Conservation (phyloP, 2,113 vertebrate genomes). For the Anseranas semipalmata region DNA sequence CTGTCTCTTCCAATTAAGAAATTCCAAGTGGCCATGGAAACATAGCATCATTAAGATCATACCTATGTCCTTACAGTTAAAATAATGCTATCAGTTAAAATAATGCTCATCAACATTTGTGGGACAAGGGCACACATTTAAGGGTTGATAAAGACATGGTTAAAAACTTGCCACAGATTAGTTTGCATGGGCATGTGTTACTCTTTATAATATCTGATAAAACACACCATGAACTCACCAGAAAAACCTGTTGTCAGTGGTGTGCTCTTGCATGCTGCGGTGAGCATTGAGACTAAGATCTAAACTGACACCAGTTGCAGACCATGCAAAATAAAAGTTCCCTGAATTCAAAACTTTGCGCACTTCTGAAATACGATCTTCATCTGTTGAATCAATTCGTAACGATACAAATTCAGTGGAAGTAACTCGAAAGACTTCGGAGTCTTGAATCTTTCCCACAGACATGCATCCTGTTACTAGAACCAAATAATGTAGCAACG, state of each 20-base stretch:
- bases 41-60: not conserved
- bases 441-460: conserved; percentile 97
- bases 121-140: not conserved
- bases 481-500: conserved; percentile 93
- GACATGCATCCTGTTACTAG: conserved; percentile 97
- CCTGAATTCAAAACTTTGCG: conserved; percentile 94
- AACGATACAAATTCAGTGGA: conserved; percentile 93
- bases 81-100: not conserved
- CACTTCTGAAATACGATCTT: conserved; percentile 93
- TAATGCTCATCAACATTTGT: not conserved
- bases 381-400: conserved; percentile 86
- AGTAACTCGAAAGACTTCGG: conserved; percentile 96
- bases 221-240: conserved; percentile 79
- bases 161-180: not conserved
- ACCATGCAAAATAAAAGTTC: conserved; percentile 98
- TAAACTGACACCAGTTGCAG: conserved; percentile 87
- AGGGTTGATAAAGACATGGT: not conserved
- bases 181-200: not conserved
- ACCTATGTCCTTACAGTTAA: not conserved
- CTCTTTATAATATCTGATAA: fast-evolving
- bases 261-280: conserved; percentile 89
- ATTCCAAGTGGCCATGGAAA: not conserved
- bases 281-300: conserved; percentile 96
- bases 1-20: not conserved
- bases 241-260: conserved; percentile 96